Evolutionary conservation across 2,113 vertebrate genomes (phyloP).

Genomic region (Calcarius ornatus): DNA sequence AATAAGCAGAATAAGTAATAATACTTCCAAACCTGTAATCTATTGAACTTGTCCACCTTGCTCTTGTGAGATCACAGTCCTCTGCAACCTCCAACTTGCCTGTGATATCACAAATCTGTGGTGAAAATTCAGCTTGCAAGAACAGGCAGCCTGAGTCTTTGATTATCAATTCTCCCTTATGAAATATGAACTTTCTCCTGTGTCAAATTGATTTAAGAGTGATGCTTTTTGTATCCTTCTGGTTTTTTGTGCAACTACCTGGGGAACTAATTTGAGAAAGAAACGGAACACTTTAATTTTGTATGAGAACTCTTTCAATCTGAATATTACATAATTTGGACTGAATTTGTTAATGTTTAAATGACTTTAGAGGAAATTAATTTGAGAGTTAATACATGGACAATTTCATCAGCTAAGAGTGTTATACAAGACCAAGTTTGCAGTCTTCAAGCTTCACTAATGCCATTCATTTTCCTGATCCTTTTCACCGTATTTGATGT

Average conservation of each 20-base stretch:
- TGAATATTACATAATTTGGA: neutral
- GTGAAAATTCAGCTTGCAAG: neutral
- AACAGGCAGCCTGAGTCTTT: neutral
- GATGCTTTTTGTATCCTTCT: neutral
- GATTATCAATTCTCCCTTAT: neutral
- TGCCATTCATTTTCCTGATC: neutral
- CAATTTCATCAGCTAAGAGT: neutral
- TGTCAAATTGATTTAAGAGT: neutral
- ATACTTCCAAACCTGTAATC: neutral
- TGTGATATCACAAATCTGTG: neutral
- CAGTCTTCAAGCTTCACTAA: neutral
- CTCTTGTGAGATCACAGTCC: neutral
- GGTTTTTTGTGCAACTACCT: neutral
- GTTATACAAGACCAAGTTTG: neutral
- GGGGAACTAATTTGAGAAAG: slow-evolving; percentile 12
- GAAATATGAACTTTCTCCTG: neutral
- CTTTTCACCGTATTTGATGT: neutral
- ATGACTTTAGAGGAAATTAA: neutral
- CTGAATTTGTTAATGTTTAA: neutral
- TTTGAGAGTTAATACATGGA: neutral
- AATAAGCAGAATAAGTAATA: neutral
- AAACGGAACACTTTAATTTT: neutral
- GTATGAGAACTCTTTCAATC: neutral
- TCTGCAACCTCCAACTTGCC: neutral
- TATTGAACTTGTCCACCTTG: neutral